A percentile compares a stretch with the other conserved stretches of the same genome.
Evolutionary conservation across 2,113 vertebrate species (phyloP).

Genomic region (Poecilia latipinna): DNA sequence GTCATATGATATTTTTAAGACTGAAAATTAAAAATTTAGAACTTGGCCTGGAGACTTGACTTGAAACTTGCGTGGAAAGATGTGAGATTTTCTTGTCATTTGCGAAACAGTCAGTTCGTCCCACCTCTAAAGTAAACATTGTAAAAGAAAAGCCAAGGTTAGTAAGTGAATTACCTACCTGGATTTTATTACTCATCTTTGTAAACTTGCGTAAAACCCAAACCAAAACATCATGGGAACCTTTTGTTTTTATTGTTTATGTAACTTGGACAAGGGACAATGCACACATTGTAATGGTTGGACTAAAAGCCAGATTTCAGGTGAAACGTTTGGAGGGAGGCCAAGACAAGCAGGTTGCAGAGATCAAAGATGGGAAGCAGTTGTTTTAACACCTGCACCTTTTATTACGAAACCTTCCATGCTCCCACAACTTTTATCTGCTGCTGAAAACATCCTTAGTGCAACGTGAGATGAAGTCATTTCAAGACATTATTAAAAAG

Average conservation of each 20-base stretch:
- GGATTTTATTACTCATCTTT: neutral
- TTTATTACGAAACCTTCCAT: neutral
- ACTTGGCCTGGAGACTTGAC: neutral
- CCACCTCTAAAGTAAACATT: neutral
- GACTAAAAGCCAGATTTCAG: neutral
- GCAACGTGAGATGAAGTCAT: too few species aligned
- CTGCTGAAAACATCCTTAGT: neutral
- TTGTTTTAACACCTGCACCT: neutral
- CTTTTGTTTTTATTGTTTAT: neutral
- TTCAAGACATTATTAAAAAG: too few species aligned
- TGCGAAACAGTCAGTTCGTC: too few species aligned
- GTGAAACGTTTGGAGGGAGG: neutral
- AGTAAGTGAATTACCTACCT: neutral
- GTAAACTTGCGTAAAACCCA: neutral
- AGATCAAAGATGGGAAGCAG: slow-evolving; percentile 1
- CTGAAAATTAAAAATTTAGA: too few species aligned
- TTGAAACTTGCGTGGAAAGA: too few species aligned
- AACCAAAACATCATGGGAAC: neutral
- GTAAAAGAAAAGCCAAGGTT: neutral
- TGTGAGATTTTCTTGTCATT: too few species aligned
- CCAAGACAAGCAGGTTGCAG: neutral
- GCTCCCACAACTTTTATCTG: neutral
- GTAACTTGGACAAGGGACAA: neutral
- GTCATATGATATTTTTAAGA: too few species aligned
- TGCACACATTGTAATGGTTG: neutral